A percentile compares a stretch with the other conserved stretches of the same genome.
Evolutionary conservation across 2,797 vertebrate genomes (phyloP).

Genomic region (Phoeniculus purpureus): DNA sequence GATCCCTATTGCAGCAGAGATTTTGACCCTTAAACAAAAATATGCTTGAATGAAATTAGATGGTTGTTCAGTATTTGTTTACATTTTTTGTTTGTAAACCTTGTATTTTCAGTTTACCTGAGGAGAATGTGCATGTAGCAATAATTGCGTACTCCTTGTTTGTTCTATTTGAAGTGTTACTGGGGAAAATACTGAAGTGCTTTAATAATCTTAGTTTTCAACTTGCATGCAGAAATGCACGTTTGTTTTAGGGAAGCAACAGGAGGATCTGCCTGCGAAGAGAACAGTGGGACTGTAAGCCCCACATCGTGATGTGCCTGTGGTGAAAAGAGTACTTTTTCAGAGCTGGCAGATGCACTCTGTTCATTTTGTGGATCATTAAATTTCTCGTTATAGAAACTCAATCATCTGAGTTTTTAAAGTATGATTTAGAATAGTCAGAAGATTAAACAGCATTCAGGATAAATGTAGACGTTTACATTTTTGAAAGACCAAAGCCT

Average conservation of each 20-base stretch:
- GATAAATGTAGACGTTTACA: conserved; percentile 37
- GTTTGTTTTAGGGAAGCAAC: neutral
- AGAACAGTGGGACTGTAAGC: neutral
- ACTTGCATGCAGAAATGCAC: neutral
- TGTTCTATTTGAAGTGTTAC: neutral
- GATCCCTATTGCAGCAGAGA: neutral
- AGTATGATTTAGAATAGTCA: conserved; percentile 59
- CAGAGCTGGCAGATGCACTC: conserved; percentile 58
- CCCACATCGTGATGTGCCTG: neutral
- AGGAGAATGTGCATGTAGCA: neutral
- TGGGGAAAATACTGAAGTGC: neutral
- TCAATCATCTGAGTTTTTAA: conserved; percentile 57
- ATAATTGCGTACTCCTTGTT: neutral
- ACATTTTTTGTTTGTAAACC: neutral
- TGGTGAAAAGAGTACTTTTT: conserved; percentile 6
- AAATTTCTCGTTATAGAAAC: conserved; percentile 71
- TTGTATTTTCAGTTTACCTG: neutral
- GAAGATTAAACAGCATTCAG: conserved; percentile 35
- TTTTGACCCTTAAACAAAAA: conserved; percentile 23
- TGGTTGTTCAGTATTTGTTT: neutral
- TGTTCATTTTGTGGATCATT: conserved; percentile 68
- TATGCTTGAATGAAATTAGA: neutral
- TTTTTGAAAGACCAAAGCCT: conserved; percentile 11
- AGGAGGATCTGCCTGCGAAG: neutral
- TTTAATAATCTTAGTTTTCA: neutral